Evolutionary conservation across 2,888 invertebrate species (phyloP), one percentile per base, ranked within the genome.

Genomic region (Leucozona laternaria): DNA sequence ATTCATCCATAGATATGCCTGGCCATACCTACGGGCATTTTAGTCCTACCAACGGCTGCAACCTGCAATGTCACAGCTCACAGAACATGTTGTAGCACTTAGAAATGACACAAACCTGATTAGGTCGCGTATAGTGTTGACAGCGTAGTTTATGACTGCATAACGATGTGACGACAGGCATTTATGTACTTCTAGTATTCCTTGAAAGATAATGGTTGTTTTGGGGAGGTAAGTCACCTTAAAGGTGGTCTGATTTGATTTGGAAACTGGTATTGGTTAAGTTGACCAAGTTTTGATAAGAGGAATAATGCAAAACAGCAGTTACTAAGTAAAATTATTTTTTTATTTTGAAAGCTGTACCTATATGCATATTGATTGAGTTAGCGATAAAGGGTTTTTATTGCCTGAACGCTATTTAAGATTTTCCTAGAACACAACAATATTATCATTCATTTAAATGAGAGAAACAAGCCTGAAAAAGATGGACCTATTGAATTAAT

Each of bases 81-180:
- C 25, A 64, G 66, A 76, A 57, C 76, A 76, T 79, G 79, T 76
- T 80, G 80, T 66, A 71, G 79, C 76, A 84, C 84, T 76, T 76
- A 76, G 45, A 76, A 80, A 80, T 84, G 80, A 84, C 84, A 80
- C 66, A 79, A 84, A 80, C 84, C 71, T 80, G 80, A 84, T 76
- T 84, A 84, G 71, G 58, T 76, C 71, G 53, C 71, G 58, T 58
- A 37, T 5, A 60, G 64, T 80, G 84, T 76, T 84, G 80, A 72
- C 71, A 76, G 70, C 11, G 55, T 66, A 58, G 76, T 76, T 76
- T 84, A 76, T 76, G 71, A 70, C 40, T 70, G 62, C 68, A 79
- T 75, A 75, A 70, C 68, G 70, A 75, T 40, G 72, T 79, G 70
- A 66, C 43, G 84, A 66, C 76, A 75, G 22, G 70, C 75, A 76